Base-by-base conservation (phyloP, 2,113 vertebrate genomes). In the Cephalopholis sonnerati region DNA sequence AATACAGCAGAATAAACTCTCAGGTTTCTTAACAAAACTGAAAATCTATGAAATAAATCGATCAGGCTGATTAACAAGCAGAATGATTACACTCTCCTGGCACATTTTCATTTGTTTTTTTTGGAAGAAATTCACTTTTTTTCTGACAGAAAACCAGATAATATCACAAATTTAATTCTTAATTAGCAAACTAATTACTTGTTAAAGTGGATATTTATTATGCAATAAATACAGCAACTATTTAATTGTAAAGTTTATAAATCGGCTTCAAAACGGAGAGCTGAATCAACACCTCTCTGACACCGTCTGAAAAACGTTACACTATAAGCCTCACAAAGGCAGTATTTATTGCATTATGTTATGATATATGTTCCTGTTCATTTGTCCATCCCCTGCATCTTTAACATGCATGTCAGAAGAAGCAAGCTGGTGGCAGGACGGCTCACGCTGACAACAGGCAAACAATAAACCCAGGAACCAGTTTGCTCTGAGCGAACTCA, bases 401-500 rank as follows among this genome's bases (percentile, higher is more conserved):
- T 36, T 36, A 36, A 36, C 32, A 36, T 36, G 32, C 7, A 36
- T 36, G 73, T 68, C 85, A 73, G 72, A 57, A 89, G 32, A 88
- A 82, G 65, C 62, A 83, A 89, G 77, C 74, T 82, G 78, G 58
- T 59, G 32, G 55, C 77, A 17, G 95, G 95, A 65, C 1, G 51
- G 61, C 62, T 68, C 59, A 79, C 53, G 25, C 53, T 27, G 63
- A 79, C 73, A 68, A 70, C 24, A 62, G 82, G 55, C 13, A 51
- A 73, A 62, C 41, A 48, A 54, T 32, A 53, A 77, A 81, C 7
- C 58, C 22, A 36, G 32, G 32, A 36, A 36, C 6, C 32, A 67
- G 50, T 18, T 57, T 83, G 75, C 50, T 68, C 80, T 13, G 22
- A 65, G 50, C 72, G 39, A 77, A 71, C 22, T 75, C 13, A 44